phyloP scores from a whole-genome alignment of 2,888 invertebrate genomes.

The Diploptera punctata region DNA sequence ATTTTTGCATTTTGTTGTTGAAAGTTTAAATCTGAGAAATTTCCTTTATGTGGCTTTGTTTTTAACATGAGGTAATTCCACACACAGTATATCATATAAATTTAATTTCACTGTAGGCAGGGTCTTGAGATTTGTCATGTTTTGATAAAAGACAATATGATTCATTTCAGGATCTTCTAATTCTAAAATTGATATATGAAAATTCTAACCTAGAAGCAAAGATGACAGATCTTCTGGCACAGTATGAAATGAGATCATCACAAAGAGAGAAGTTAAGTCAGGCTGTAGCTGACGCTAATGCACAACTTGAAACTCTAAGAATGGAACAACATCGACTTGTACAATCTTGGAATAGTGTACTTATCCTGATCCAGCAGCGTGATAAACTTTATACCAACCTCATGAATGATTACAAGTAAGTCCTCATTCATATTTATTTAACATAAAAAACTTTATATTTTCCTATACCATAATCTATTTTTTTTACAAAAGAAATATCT shows the following conservation, averaged over 20 bases:
- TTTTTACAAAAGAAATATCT: no score
- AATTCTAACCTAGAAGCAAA: conserved; percentile 74
- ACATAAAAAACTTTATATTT: no score
- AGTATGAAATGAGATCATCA: conserved; percentile 67
- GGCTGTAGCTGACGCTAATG: conserved; percentile 71
- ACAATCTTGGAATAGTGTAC: conserved; percentile 76
- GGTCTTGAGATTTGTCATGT: background rate
- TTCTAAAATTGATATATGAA: conserved; percentile 72
- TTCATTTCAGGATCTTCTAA: conserved; percentile 64
- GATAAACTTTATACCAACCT: conserved; percentile 57
- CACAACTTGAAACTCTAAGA: conserved; percentile 74
- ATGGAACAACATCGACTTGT: conserved; percentile 72
- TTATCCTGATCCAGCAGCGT: conserved; percentile 71
- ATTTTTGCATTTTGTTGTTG: no score
- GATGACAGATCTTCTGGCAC: conserved; percentile 67
- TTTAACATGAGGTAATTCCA: no score
- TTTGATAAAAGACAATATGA: background rate
- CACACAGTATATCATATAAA: no score
- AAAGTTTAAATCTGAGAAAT: no score
- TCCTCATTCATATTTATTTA: no score
- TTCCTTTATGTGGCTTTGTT: no score
- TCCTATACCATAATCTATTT: no score
- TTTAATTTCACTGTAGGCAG: no score
- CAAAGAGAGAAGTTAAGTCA: conserved; percentile 65
- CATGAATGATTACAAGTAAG: conserved; percentile 17